These are phyloP conservation scores for Muricea muricata DNA, from an alignment of 92 coral and sea anemone species.

Conservation along the genomic window DNA sequence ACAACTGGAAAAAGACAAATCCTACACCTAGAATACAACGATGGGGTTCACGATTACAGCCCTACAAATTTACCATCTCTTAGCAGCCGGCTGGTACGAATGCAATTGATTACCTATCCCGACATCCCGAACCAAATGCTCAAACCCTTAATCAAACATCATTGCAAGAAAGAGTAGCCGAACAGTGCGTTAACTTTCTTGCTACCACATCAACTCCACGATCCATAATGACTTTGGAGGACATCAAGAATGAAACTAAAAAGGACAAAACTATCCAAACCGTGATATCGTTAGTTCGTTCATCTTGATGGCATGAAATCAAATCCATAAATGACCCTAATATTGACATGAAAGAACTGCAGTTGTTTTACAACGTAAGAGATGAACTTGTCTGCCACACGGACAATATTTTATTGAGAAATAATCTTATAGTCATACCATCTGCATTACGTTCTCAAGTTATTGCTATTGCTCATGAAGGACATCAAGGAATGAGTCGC, in stretches of 20 bases:
- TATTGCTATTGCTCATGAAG: constrained; percentile 40
- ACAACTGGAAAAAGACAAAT: constrained; percentile 3
- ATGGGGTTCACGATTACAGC: constrained; percentile 11
- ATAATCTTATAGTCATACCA: constrained; percentile 14
- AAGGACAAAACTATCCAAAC: neutral
- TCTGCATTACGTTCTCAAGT: neutral
- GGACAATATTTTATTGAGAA: neutral
- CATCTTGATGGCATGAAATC: constrained; percentile 4
- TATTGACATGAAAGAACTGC: neutral
- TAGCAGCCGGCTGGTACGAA: constrained; percentile 15
- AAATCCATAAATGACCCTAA: neutral
- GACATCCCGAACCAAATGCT: neutral
- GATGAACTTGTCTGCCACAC: constrained; percentile 6
- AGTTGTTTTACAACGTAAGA: neutral
- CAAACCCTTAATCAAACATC: neutral
- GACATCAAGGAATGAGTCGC: constrained; percentile 53
- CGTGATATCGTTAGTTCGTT: constrained; percentile 13
- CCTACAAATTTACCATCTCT: neutral
- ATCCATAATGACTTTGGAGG: constrained; percentile 24
- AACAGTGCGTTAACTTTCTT: constrained; percentile 31
- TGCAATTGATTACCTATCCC: constrained; percentile 27
- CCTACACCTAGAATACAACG: constrained; percentile 1
- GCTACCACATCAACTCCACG: neutral
- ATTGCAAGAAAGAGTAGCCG: neutral
- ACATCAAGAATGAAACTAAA: constrained; percentile 3